Percentiles rank a stretch among this genome's conserved stretches.
phyloP scores from a whole-genome alignment of 2,797 vertebrate species.

The Nasua narica region DNA sequence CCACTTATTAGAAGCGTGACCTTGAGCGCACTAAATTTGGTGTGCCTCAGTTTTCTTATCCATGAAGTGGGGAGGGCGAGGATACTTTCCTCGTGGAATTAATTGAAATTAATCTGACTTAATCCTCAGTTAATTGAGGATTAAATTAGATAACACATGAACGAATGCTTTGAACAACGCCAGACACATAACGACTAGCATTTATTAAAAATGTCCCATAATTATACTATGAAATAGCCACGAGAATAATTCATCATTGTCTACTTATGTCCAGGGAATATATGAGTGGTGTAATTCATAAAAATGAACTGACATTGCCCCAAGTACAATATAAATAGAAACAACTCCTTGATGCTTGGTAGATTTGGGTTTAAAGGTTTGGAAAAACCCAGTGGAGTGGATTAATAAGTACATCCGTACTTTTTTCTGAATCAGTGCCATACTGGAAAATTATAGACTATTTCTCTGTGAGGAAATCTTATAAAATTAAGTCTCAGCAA shows the following conservation, averaged over 20 bases:
- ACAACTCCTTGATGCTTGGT: neutral
- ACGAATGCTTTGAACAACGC: neutral
- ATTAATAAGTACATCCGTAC: neutral
- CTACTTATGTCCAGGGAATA: neutral
- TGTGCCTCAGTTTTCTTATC: neutral
- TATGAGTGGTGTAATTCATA: neutral
- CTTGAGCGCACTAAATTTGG: neutral
- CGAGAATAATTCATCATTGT: neutral
- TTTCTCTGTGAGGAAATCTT: slow-evolving; percentile 3
- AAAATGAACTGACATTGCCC: neutral
- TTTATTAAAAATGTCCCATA: neutral
- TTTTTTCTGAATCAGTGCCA: neutral
- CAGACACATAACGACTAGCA: neutral
- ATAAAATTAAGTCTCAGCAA: neutral
- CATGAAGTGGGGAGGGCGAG: neutral
- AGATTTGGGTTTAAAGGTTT: neutral
- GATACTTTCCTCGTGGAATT: neutral
- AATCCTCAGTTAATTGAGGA: too few species aligned
- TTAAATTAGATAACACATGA: neutral
- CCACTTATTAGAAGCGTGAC: neutral
- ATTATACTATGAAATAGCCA: neutral
- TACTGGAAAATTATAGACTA: neutral
- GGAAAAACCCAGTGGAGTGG: neutral
- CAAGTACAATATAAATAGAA: neutral
- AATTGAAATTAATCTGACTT: too few species aligned